Evolutionary conservation across 2,888 invertebrate genomes (phyloP).

Genomic region (Leucophenga montana): DNA sequence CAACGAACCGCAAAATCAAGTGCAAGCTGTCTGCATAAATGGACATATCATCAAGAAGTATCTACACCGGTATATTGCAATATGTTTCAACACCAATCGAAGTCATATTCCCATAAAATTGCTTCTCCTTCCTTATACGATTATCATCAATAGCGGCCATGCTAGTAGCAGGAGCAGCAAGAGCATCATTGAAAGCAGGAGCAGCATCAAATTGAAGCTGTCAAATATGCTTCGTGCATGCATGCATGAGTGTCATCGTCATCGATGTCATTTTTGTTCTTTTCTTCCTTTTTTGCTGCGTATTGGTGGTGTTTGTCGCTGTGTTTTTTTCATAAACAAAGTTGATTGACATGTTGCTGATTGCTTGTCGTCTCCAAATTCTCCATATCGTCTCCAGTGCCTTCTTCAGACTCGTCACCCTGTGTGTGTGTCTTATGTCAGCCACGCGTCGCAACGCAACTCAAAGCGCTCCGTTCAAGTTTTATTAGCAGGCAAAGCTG

Average conservation of each 20-base stretch:
- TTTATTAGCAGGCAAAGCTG: slow-evolving; percentile 9
- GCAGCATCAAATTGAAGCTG: slow-evolving; percentile 43
- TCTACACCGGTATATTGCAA: neutral
- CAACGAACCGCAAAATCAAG: slow-evolving; percentile 1
- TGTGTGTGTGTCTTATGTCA: slow-evolving; percentile 10
- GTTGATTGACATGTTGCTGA: slow-evolving; percentile 50
- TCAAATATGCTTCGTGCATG: slow-evolving; percentile 36
- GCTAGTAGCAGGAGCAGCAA: neutral
- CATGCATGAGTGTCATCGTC: slow-evolving; percentile 23
- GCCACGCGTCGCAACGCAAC: slow-evolving; percentile 15
- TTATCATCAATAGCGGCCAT: slow-evolving; percentile 15
- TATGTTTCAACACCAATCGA: neutral
- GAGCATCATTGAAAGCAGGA: neutral
- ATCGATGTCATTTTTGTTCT: neutral
- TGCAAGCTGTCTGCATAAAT: neutral
- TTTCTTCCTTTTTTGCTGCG: neutral
- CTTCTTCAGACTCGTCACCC: slow-evolving; percentile 3
- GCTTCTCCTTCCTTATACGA: slow-evolving; percentile 7
- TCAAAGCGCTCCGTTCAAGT: slow-evolving; percentile 12
- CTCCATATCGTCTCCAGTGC: neutral
- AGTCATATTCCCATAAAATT: slow-evolving; percentile 27
- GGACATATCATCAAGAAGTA: neutral
- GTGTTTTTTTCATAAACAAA: slow-evolving; percentile 31
- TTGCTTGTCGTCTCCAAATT: slow-evolving; percentile 38
- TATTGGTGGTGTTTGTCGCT: slow-evolving; percentile 1